Base-by-base conservation (phyloP, 2,113 vertebrate genomes). In the Laticauda colubrina region DNA sequence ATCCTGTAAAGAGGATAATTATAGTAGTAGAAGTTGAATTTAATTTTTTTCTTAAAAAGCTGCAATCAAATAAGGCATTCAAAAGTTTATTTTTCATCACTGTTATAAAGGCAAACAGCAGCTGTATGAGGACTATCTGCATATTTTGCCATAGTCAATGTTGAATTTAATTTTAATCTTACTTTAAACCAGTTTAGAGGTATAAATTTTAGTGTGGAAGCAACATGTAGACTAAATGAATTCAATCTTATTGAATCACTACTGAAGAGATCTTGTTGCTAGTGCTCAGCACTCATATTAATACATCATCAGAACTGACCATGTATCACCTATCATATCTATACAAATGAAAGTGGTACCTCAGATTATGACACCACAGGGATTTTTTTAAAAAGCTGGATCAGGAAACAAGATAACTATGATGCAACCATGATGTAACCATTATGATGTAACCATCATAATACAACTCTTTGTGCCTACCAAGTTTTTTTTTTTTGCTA, bases 1-100 rank as follows among this genome's bases (percentile, higher is more conserved):
- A 95, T 94, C 93, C 87, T 20, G 5, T 61, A 94, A 51, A 95
- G 95, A 39, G 88, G 94, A 94, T 94, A 92, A 90, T 86, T 56
- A 61, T 61, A 59, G 57, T 81, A 81, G 39, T 81, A 81, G n/a
- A 39, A 39, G 75, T 43, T 39, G 75, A 81, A 81, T 20, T 39
- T 5, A 20, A 39, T 75, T 39, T 39, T 69, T 75, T 75, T 2
- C 8, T 51, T 51, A 51, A 51, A 75, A 81, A 39, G 18, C 8
- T 81, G 34, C 15, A 81, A 39, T 18, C 34, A 81, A 81, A 39
- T 81, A 81, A 39, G 75, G 18, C 7, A 21, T 39, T 81, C 75
- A 81, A 39, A 81, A 39, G 75, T 7, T 20, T 81, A 39, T 15
- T 81, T 20, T 81, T 81, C 69, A 81, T 81, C 69, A 20, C n/a